Evolutionary conservation across 1,140 invertebrate genomes (phyloP).

Genomic region (Neotoxoptera formosana): DNA sequence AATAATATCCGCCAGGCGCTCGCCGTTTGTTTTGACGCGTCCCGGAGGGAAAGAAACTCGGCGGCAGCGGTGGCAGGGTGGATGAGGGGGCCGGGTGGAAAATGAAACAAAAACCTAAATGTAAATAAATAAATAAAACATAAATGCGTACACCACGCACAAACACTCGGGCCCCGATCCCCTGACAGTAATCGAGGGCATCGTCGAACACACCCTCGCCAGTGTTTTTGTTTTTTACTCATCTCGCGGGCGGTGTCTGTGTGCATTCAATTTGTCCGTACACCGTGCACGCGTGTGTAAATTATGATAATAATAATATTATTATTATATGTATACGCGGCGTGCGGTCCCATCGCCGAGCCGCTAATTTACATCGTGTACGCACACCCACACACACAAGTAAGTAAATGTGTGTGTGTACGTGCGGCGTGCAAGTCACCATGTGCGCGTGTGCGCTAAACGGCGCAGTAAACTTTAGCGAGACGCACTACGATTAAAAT

Average conservation of each 20-base stretch:
- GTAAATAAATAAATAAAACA: background rate
- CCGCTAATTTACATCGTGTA: background rate
- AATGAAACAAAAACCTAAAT: background rate
- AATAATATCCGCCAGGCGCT: background rate
- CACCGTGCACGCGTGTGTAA: background rate
- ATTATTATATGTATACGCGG: background rate
- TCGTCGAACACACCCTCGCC: constrained; percentile 13
- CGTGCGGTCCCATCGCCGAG: background rate
- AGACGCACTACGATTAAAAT: background rate
- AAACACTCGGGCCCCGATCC: background rate
- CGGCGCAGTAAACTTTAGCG: background rate
- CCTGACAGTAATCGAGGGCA: background rate
- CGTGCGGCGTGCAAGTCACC: background rate
- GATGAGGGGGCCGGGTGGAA: background rate
- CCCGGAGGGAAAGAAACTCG: background rate
- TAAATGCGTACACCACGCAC: background rate
- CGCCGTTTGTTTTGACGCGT: constrained; percentile 50
- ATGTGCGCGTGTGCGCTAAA: background rate
- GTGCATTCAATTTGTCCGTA: background rate
- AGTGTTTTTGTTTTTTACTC: background rate
- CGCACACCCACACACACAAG: too few relatives aligned
- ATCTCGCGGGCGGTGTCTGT: background rate
- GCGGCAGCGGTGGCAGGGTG: too few relatives aligned
- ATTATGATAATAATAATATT: constrained; percentile 10
- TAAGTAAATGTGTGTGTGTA: too few relatives aligned